phyloP scores from a whole-genome alignment of 2,113 vertebrate species.

The Machaerirhynchus nigripectus region DNA sequence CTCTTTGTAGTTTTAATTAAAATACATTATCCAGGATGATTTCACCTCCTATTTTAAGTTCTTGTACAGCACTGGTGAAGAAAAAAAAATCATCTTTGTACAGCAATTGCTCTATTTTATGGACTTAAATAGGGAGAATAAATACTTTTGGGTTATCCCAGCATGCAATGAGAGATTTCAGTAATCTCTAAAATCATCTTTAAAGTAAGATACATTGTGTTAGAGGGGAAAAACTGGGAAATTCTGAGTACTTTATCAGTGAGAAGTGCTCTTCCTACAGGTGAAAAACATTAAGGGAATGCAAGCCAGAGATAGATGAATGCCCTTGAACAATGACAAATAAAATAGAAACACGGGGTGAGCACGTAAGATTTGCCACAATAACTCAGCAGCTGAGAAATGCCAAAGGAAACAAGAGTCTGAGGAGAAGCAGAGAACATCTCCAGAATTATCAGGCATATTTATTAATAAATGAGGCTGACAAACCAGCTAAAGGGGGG shows the following conservation, averaged over 20 bases:
- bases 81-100: neutral
- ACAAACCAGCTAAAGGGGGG: neutral
- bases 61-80: neutral
- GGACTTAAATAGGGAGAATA: neutral
- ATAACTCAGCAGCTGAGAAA: neutral
- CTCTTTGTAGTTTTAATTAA: constrained; percentile 64
- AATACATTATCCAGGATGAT: constrained; percentile 12
- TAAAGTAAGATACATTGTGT: neutral
- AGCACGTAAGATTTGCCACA: neutral
- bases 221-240: neutral
- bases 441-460: neutral
- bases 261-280: neutral
- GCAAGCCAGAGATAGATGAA: neutral
- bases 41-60: constrained; percentile 40
- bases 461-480: constrained; percentile 3
- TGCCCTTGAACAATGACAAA: neutral
- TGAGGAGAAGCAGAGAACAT: neutral
- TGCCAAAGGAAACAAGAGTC: neutral
- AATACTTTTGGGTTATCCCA: neutral
- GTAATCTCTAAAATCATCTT: neutral
- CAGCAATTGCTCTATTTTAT: neutral
- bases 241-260: neutral
- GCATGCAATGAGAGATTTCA: neutral
- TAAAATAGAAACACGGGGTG: neutral
- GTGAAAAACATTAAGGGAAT: neutral